phyloP scores from a whole-genome alignment of 2,113 vertebrate genomes.

The Malurus melanocephalus region DNA sequence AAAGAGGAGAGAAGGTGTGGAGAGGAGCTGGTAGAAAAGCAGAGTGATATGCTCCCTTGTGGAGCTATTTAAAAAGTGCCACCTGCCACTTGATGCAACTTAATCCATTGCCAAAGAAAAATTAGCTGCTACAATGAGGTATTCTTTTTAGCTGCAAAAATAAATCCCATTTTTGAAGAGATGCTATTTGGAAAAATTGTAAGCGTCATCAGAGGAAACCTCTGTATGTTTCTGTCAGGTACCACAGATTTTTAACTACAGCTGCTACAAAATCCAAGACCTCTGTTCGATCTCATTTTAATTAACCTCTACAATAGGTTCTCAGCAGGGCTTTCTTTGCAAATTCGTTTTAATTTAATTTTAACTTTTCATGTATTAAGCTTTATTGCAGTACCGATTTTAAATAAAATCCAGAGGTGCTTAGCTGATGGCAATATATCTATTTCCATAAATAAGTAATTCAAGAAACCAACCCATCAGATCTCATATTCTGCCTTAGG shows the following conservation, averaged over 20 bases:
- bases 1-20: not conserved
- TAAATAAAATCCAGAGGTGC: not conserved
- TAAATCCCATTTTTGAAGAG: not conserved
- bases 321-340: not conserved
- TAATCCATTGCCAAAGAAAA: not conserved
- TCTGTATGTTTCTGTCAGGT: not conserved
- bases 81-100: not conserved
- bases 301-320: not conserved
- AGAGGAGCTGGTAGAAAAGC: not conserved
- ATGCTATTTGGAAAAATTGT: not conserved
- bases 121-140: not conserved
- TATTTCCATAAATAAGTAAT: slow-evolving; percentile 10
- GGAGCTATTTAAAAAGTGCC: not conserved
- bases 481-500: not conserved
- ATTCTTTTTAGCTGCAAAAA: not conserved
- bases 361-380: not conserved
- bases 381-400: slow-evolving; percentile 15
- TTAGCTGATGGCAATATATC: not conserved
- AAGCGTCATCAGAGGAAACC: not conserved
- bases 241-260: not conserved
- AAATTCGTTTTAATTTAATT: slow-evolving; percentile 17
- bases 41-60: not conserved
- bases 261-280: not conserved
- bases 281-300: not conserved
- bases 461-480: not conserved